Percentiles rank a stretch among this genome's conserved stretches.
Evolutionary conservation across 1,140 invertebrate genomes (phyloP).

Genomic region (Epicauta chinensis): DNA sequence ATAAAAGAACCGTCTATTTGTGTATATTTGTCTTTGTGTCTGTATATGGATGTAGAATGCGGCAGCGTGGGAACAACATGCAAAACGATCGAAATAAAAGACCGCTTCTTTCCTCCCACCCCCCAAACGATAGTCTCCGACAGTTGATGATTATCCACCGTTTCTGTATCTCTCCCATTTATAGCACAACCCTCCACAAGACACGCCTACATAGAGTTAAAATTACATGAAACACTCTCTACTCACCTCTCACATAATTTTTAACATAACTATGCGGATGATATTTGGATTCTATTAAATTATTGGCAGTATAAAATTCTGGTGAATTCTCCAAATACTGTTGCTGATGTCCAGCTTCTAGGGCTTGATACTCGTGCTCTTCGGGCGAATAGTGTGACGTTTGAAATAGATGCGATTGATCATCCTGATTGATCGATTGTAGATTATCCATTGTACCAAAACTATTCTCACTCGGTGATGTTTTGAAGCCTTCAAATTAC

Average conservation of each 20-base stretch:
- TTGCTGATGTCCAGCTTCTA: slow-evolving; percentile 52
- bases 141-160: no score
- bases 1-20: no score
- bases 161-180: no score
- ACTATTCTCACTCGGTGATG: slow-evolving; percentile 28
- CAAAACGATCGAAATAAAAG: background rate
- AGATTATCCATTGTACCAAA: slow-evolving; percentile 27
- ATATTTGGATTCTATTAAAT: slow-evolving; percentile 59
- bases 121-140: no score
- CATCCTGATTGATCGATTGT: slow-evolving; percentile 29
- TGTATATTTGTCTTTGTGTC: no score
- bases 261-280: slow-evolving; percentile 59
- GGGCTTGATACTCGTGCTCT: slow-evolving; percentile 64
- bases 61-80: background rate
- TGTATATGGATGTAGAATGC: background rate
- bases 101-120: background rate
- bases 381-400: slow-evolving; percentile 52
- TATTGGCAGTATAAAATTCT: slow-evolving; percentile 65
- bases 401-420: slow-evolving; percentile 34
- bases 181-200: no score
- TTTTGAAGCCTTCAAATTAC: slow-evolving; percentile 32
- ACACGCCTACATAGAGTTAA: background rate
- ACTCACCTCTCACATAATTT: slow-evolving; percentile 59
- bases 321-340: slow-evolving; percentile 60
- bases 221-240: background rate